Conservation (phyloP, 2,113 vertebrate species). For the Protomyctophum bolini region DNA sequence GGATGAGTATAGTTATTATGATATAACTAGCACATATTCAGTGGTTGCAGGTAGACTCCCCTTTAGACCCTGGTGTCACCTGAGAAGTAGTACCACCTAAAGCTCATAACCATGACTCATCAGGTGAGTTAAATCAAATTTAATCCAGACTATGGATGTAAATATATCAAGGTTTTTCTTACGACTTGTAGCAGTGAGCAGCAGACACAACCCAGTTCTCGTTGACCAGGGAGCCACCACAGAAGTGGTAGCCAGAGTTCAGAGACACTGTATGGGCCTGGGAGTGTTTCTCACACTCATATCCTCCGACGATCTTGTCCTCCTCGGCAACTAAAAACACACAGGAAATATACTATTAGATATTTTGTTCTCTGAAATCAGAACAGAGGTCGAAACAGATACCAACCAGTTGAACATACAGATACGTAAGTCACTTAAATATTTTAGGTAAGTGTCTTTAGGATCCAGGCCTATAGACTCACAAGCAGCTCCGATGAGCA, state of each 20-base stretch:
- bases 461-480: slow-evolving; percentile 32
- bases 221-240: slow-evolving; percentile 70
- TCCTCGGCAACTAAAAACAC: slow-evolving; percentile 55
- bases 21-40: too few species aligned
- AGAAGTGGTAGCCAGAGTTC: slow-evolving; percentile 72
- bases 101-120: too few species aligned
- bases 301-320: slow-evolving; percentile 75
- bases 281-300: slow-evolving; percentile 65
- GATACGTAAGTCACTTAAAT: too few species aligned
- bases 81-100: too few species aligned
- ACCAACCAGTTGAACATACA: too few species aligned
- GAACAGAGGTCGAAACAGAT: too few species aligned
- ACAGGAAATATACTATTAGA: background rate
- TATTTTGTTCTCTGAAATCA: too few species aligned
- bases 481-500: slow-evolving; percentile 77
- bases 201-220: slow-evolving; percentile 70
- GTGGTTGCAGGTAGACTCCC: too few species aligned
- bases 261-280: slow-evolving; percentile 72
- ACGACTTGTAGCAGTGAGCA: slow-evolving; percentile 73
- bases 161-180: slow-evolving; percentile 11
- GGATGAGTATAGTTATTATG: too few species aligned
- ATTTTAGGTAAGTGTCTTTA: background rate
- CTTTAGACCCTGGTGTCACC: too few species aligned
- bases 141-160: too few species aligned
- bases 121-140: too few species aligned